Percentiles rank a stretch among this genome's conserved stretches.
These are phyloP conservation scores for Matsumurasca onukii DNA, from an alignment of 1,140 invertebrate species.

Conservation along the genomic window DNA sequence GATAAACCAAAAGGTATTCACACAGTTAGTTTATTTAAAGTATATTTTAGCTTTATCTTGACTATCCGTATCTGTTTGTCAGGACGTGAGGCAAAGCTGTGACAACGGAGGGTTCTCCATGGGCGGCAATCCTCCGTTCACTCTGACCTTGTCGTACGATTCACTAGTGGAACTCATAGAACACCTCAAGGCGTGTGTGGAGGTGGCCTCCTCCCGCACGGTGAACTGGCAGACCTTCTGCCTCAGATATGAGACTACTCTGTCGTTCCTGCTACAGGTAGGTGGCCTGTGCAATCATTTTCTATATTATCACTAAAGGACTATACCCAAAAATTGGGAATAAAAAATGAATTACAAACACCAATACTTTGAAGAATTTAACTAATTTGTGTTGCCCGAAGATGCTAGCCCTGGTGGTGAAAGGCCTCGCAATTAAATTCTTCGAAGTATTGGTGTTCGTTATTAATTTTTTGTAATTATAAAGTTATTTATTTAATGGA, in stretches of 20 bases:
- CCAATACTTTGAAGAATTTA: no score
- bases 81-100: constrained; percentile 60
- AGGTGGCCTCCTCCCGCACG: constrained; percentile 87
- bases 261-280: constrained; percentile 71
- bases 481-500: background rate
- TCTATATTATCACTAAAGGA: no score
- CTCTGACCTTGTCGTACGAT: constrained; percentile 67
- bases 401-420: no score
- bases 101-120: constrained; percentile 58
- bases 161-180: constrained; percentile 90
- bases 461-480: background rate
- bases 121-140: constrained; percentile 49
- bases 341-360: no score
- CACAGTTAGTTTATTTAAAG: constrained; percentile 15
- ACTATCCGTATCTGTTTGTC: no score
- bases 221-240: constrained; percentile 96
- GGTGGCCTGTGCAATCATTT: no score
- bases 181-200: constrained; percentile 90
- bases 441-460: no score
- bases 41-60: constrained; percentile 30
- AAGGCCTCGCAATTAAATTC: no score
- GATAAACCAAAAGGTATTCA: no score
- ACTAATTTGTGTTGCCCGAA: no score
- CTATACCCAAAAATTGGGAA: no score
- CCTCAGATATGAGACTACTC: constrained; percentile 68